Base-by-base conservation (phyloP, 2,888 invertebrate species). In the Carterocephalus palaemon region DNA sequence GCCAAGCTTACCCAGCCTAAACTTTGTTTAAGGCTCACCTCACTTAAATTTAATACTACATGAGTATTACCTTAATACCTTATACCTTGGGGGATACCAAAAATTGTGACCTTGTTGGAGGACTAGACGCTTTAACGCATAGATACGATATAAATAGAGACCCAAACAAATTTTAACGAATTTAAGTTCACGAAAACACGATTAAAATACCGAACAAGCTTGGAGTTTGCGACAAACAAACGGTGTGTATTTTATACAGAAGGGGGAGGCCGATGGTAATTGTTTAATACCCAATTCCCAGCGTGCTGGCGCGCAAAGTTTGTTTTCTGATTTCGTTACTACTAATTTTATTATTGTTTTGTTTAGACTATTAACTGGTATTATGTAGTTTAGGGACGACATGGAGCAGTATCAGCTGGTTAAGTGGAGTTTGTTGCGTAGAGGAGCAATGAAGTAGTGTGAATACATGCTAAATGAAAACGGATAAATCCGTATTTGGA, bases 121-220 rank as follows among this genome's bases (percentile, higher is more conserved):
- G 12, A 10, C 43, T 22, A 43, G 42, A 43, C 42, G 28, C 12
- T 22, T 36, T 43, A 36, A 43, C 37, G 36, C 43, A 36, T 29
- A 36, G 16, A 29, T 16, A 37, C 36, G 37, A 42, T 23, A 6
- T 12, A n/a, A n/a, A n/a, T n/a, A n/a, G n/a, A n/a, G 20, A 23
- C 29, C 43, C 17, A 16, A 31, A 43, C 15, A 23, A 36, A 23
- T 43, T 37, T 36, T 45, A 22, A 34, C 41, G 28, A 40, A 36
- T 32, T 41, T 47, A 33, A 48, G 33, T 42, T 37, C 7, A 16
- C 28, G 12, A 42, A 42, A 47, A 50, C 42, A 46, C 23, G 40
- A 49, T 40, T 38, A 37, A 38, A 43, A 49, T 36, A 37, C 45
- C 42, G 34, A 47, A 45, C 43, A 33, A 38, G 19, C 9, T 6